Conservation (phyloP, 2,797 vertebrate species). For the Geranospiza caerulescens region DNA sequence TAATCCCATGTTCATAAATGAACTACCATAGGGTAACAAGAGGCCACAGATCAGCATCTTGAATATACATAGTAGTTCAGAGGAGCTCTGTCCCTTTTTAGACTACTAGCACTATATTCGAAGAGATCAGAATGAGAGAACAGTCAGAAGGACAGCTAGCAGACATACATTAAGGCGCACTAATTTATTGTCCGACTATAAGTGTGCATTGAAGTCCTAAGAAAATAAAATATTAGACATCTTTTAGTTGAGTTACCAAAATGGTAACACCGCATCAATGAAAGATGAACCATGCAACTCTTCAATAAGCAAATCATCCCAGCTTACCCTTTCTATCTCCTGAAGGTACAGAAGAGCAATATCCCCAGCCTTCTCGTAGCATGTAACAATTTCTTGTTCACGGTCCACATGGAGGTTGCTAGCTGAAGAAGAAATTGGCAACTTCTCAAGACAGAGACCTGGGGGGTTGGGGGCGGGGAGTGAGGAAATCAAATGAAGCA, state of each 20-base stretch:
- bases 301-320: neutral
- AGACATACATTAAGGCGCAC: neutral
- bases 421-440: constrained; percentile 84
- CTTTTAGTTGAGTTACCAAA: neutral
- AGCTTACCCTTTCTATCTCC: constrained; percentile 92
- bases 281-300: neutral
- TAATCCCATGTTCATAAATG: neutral
- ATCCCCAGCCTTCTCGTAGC: constrained; percentile 98
- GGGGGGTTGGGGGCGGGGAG: neutral
- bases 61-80: neutral
- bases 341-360: constrained; percentile 96
- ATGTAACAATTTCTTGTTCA: constrained; percentile 93
- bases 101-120: neutral
- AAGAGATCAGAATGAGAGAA: neutral
- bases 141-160: neutral
- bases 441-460: constrained; percentile 89
- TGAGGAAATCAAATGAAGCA: neutral
- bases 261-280: neutral
- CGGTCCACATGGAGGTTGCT: constrained; percentile 81
- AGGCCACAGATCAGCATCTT: neutral
- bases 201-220: neutral
- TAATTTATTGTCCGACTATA: neutral
- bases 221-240: neutral
- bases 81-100: neutral
- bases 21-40: neutral